These are phyloP conservation scores for Euleptes europaea DNA, from an alignment of 2,113 vertebrate genomes.

Conservation along the genomic window DNA sequence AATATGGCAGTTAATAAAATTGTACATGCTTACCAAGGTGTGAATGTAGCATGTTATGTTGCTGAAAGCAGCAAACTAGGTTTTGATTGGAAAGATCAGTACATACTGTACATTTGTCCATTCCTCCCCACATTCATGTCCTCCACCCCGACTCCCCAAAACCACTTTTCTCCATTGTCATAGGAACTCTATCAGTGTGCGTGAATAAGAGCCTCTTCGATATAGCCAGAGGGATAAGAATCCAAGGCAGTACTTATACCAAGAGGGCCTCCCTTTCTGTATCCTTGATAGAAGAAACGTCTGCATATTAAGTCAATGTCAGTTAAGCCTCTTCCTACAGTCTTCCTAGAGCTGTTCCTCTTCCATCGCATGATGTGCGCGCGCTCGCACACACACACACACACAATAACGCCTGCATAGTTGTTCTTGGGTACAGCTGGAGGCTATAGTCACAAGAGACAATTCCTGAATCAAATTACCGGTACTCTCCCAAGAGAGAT, in stretches of 20 bases:
- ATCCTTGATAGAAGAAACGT: background rate
- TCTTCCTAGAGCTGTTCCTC: too few relatives aligned
- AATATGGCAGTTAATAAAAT: too few relatives aligned
- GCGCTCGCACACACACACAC: background rate
- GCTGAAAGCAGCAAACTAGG: too few relatives aligned
- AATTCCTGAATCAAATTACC: background rate
- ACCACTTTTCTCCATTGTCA: too few relatives aligned
- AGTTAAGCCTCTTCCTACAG: background rate
- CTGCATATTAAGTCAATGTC: background rate
- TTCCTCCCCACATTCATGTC: too few relatives aligned
- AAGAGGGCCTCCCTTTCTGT: background rate
- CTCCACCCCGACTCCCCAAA: too few relatives aligned
- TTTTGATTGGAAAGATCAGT: too few relatives aligned
- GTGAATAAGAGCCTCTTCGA: too few relatives aligned
- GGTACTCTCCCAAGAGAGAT: background rate
- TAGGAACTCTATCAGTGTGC: too few relatives aligned
- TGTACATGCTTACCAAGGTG: too few relatives aligned
- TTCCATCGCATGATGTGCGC: background rate
- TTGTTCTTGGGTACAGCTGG: background rate
- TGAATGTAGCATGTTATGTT: too few relatives aligned
- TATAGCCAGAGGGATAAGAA: background rate
- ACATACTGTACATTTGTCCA: too few relatives aligned
- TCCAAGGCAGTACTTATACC: background rate
- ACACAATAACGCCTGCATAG: background rate
- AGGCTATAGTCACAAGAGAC: background rate